These are phyloP conservation scores for Cavia porcellus DNA, from an alignment of 2,113 vertebrate species.

Conservation along the genomic window DNA sequence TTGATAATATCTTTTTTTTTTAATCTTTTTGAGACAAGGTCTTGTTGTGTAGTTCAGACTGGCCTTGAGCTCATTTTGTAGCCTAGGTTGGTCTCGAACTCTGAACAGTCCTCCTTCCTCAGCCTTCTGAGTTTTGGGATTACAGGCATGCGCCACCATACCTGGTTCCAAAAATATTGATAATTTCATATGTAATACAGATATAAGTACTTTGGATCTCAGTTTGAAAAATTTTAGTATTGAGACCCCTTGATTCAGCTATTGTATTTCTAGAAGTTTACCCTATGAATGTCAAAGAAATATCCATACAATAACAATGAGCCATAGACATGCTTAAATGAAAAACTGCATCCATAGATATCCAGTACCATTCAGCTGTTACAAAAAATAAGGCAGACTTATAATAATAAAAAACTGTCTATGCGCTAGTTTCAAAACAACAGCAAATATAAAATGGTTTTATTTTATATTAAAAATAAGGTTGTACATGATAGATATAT, in stretches of 20 bases:
- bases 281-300: background rate
- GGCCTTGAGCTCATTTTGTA: too few species aligned
- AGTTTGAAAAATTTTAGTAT: background rate
- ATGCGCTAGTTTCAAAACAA: background rate
- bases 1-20: too few species aligned
- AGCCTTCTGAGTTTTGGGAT: too few species aligned
- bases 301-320: background rate
- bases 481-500: background rate
- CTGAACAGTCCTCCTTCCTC: too few species aligned
- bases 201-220: background rate
- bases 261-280: background rate
- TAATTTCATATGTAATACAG: background rate
- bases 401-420: background rate
- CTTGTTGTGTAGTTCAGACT: too few species aligned
- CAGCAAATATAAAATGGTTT: background rate
- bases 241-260: background rate
- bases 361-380: background rate
- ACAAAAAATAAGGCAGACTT: background rate
- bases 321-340: background rate
- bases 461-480: background rate
- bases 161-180: background rate
- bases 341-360: background rate
- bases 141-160: too few species aligned
- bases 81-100: too few species aligned
- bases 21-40: too few species aligned